These are phyloP conservation scores for Tigriopus californicus DNA, from an alignment of 2,888 invertebrate species.

Conservation along the genomic window DNA sequence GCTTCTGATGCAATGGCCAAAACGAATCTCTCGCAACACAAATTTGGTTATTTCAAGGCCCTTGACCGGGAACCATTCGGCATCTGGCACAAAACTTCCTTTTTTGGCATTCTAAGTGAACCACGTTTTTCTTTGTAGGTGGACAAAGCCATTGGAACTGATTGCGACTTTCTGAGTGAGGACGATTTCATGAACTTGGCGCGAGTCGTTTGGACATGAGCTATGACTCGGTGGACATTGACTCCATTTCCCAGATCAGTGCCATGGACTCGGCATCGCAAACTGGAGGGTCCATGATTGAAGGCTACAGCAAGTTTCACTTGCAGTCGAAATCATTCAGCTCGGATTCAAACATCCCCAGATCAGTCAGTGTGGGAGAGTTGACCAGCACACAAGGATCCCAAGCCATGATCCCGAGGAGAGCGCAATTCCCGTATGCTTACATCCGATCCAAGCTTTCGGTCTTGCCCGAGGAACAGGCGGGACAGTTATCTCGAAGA, in stretches of 20 bases:
- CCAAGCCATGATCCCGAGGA: background rate
- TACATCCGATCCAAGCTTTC: constrained; percentile 23
- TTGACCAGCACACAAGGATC: background rate
- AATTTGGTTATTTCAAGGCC: no score
- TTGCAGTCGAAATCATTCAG: background rate
- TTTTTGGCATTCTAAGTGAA: background rate
- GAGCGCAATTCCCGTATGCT: constrained; percentile 22
- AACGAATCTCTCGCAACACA: no score
- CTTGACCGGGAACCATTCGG: no score
- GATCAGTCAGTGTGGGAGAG: background rate
- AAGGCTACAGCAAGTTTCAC: background rate
- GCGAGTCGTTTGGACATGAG: background rate
- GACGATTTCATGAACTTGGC: background rate
- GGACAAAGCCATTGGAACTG: constrained; percentile 14
- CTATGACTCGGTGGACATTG: background rate
- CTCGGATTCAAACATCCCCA: constrained; percentile 8
- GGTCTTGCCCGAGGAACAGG: constrained; percentile 21
- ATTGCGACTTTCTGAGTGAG: background rate
- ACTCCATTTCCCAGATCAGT: constrained; percentile 1
- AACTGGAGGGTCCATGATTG: background rate
- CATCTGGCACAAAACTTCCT: no score
- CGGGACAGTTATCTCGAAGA: background rate
- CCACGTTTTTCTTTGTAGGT: constrained; percentile 1
- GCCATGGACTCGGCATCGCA: constrained; percentile 3
- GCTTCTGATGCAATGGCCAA: no score